Evolutionary conservation across 2,888 invertebrate genomes (phyloP).

Genomic region (Bursaphelenchus okinawaensis): DNA sequence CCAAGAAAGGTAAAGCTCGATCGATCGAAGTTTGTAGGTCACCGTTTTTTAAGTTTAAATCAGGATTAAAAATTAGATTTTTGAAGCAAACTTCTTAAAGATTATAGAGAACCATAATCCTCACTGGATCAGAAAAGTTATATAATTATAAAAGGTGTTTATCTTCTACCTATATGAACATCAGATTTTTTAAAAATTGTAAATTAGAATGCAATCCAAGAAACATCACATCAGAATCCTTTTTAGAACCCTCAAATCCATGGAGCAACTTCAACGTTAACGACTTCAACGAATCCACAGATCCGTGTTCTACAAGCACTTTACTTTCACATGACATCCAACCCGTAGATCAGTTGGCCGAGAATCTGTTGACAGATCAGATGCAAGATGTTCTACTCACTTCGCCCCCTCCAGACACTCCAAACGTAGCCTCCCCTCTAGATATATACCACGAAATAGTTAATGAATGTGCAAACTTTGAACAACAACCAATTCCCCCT

Average conservation of each 20-base stretch:
- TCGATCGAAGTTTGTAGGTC: background rate
- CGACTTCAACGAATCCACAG: background rate
- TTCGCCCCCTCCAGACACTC: constrained; percentile 22
- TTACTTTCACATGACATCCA: constrained; percentile 10
- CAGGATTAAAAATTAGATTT: too few species aligned
- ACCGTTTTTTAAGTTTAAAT: background rate
- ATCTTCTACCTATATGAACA: too few species aligned
- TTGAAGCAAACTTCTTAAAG: too few species aligned
- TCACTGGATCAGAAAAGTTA: too few species aligned
- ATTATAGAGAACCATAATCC: too few species aligned
- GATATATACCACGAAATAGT: constrained; percentile 39
- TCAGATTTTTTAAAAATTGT: too few species aligned
- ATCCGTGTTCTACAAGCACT: constrained; percentile 12
- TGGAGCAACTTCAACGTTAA: constrained; percentile 5
- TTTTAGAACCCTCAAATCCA: constrained; percentile 2
- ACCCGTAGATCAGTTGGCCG: background rate
- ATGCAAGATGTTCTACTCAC: constrained; percentile 23
- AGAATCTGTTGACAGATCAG: constrained; percentile 23
- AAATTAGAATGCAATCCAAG: too few species aligned
- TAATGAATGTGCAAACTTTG: constrained; percentile 32
- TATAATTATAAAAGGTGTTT: too few species aligned
- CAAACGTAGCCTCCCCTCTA: constrained; percentile 18
- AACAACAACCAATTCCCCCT: constrained; percentile 18
- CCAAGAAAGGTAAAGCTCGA: constrained; percentile 3
- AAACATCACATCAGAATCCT: too few species aligned